These are phyloP conservation scores for Cynaeus angustus DNA, from an alignment of 2,888 invertebrate genomes.

Conservation along the genomic window DNA sequence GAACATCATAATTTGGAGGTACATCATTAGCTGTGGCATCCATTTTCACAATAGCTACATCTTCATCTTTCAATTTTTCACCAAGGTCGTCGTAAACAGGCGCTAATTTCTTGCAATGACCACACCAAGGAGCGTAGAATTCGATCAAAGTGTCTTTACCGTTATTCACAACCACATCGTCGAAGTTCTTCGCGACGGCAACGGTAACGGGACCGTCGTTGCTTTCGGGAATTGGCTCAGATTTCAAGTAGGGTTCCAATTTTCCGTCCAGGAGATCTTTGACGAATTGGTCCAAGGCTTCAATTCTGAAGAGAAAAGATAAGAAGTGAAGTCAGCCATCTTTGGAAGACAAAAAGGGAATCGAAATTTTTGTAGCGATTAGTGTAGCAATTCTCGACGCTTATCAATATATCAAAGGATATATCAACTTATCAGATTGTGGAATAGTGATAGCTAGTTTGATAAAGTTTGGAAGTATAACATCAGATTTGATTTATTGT, in stretches of 20 bases:
- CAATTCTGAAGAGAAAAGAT: conserved; percentile 76
- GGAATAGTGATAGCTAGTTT: too few species aligned
- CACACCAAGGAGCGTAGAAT: conserved; percentile 99
- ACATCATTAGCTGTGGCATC: conserved; percentile 99
- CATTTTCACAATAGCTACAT: conserved; percentile 95
- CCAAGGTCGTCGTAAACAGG: conserved; percentile 97
- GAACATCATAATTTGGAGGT: conserved; percentile 90
- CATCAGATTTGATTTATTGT: too few species aligned
- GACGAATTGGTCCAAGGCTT: conserved; percentile 88
- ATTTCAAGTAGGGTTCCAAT: conserved; percentile 94
- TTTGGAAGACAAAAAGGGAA: too few species aligned
- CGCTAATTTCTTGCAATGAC: conserved; percentile 97
- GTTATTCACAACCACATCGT: conserved; percentile 92
- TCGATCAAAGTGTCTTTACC: conserved; percentile 95
- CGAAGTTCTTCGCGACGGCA: conserved; percentile 97
- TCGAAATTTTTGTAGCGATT: too few species aligned
- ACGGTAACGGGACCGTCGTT: conserved; percentile 90
- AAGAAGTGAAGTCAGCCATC: too few species aligned
- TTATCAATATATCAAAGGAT: too few species aligned
- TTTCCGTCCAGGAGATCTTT: conserved; percentile 87
- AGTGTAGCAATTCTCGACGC: too few species aligned
- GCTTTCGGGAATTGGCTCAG: conserved; percentile 91
- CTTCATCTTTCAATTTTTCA: conserved; percentile 85
- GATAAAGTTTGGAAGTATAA: too few species aligned
- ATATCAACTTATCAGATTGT: too few species aligned